Percentiles rank a stretch among this genome's conserved stretches.
Evolutionary conservation across 2,888 invertebrate species (phyloP).

Genomic region (Chymomyza procnemis): DNA sequence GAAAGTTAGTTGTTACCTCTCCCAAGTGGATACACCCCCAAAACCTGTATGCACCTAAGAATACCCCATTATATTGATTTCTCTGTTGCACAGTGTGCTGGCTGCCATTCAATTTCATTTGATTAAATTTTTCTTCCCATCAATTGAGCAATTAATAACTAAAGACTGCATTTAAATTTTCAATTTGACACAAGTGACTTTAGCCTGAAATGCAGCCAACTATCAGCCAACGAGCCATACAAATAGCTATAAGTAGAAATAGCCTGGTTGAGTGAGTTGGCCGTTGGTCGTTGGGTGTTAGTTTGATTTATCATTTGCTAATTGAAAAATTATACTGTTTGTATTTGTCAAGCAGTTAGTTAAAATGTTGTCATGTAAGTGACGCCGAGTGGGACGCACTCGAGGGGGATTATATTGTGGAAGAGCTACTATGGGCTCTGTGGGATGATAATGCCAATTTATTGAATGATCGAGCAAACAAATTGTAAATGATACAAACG

Average conservation of each 20-base stretch:
- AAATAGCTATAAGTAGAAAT: neutral
- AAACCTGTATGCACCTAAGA: too few species aligned
- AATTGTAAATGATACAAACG: slow-evolving; percentile 57
- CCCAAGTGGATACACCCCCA: too few species aligned
- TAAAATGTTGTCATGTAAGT: slow-evolving; percentile 57
- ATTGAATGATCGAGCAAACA: slow-evolving; percentile 56
- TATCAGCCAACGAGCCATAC: neutral
- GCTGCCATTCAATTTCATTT: neutral
- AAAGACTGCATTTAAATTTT: slow-evolving; percentile 59
- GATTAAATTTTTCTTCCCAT: neutral
- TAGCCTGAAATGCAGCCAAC: neutral
- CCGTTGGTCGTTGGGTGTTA: slow-evolving; percentile 47
- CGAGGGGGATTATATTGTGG: neutral
- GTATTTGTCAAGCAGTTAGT: slow-evolving; percentile 66
- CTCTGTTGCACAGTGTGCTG: neutral
- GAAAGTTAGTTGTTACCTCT: too few species aligned
- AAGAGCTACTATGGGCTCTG: slow-evolving; percentile 1
- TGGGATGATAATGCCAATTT: slow-evolving; percentile 58
- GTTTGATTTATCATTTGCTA: slow-evolving; percentile 73
- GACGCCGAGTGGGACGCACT: slow-evolving; percentile 5
- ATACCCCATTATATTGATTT: too few species aligned
- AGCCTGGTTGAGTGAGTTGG: neutral
- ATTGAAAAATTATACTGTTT: slow-evolving; percentile 71
- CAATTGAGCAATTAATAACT: slow-evolving; percentile 50
- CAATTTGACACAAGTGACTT: slow-evolving; percentile 42